Evolutionary conservation across 2,888 invertebrate species (phyloP).

Genomic region (Caenorhabditis becei): DNA sequence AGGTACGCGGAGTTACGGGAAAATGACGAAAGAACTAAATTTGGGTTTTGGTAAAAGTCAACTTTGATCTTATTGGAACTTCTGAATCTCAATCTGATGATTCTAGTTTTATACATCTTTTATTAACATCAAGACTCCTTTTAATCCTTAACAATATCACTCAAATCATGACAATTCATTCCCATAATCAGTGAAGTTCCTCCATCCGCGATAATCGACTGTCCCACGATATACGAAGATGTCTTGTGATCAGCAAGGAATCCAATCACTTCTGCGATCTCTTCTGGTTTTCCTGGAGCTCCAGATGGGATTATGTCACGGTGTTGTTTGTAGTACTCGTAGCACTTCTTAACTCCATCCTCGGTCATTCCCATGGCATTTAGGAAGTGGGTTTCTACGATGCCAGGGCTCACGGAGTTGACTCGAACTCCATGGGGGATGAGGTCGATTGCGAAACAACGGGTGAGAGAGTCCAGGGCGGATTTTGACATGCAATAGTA

Average conservation of each 20-base stretch:
- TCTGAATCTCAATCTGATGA: too few species aligned
- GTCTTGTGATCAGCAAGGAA: constrained; percentile 10
- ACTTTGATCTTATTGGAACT: too few species aligned
- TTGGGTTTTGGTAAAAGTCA: too few species aligned
- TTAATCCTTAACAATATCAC: neutral
- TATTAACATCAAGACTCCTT: neutral
- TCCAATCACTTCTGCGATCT: constrained; percentile 26
- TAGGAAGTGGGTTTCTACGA: constrained; percentile 14
- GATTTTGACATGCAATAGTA: constrained; percentile 46
- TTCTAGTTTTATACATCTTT: too few species aligned
- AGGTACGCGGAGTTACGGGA: too few species aligned
- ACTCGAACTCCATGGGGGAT: constrained; percentile 43
- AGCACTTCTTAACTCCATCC: constrained; percentile 22
- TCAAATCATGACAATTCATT: constrained; percentile 17
- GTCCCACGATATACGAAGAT: constrained; percentile 21
- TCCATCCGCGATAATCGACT: constrained; percentile 20
- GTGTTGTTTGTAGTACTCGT: constrained; percentile 26
- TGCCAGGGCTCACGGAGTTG: constrained; percentile 40
- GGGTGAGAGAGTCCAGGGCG: constrained; percentile 34
- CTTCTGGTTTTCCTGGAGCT: constrained; percentile 14
- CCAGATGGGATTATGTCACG: constrained; percentile 27
- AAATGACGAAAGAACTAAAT: too few species aligned
- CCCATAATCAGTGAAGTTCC: constrained; percentile 24
- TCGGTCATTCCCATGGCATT: constrained; percentile 22
- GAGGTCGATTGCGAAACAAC: constrained; percentile 31